Evolutionary conservation across 2,797 vertebrate species (phyloP), one percentile per base, ranked within the genome.

Genomic region (Cirrhinus molitorella): DNA sequence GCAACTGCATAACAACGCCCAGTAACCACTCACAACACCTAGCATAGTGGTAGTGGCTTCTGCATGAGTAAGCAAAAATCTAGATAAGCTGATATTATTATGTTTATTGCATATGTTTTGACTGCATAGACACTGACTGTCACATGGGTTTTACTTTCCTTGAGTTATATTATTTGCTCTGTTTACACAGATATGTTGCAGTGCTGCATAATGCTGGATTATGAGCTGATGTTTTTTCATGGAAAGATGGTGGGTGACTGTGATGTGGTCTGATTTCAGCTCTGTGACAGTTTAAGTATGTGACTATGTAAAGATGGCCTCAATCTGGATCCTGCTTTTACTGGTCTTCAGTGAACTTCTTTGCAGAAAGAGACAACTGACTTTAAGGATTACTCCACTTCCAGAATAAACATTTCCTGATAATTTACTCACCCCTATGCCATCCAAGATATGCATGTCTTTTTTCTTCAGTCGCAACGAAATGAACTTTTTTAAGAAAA

Each of bases 241-340:
- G 13, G 57, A 61, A 61, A 61, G 23, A 61, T 23, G 19, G 19
- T 25, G 57, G 2, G 5, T 14, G 23, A 61, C 14, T 57, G 21
- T 55, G 21, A 25, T 59, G 57, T 61, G 23, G 23, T 61, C 57
- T 61, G 23, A 13, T 61, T 61, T 7, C 23, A 28, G 2, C 25
- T 59, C 23, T 25, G 57, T 59, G 57, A 59, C 23, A 59, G 11
- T 59, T 59, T 59, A 14, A 25, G 12, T 14, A 25, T 25, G 23
- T 61, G 23, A 28, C 23, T 59, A 28, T 74, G 51, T 57, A 76
- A 77, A 63, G 40, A 77, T 63, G 75, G 25, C 23, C 40, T 47
- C 47, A 47, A 77, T 63, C 40, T 77, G 25, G 43, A 77, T 47
- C 57, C 57, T 63, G 40, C 40, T 77, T 63, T 57, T 23, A 47